phyloP scores from a whole-genome alignment of 2,797 vertebrate genomes.

The Lates japonicus region DNA sequence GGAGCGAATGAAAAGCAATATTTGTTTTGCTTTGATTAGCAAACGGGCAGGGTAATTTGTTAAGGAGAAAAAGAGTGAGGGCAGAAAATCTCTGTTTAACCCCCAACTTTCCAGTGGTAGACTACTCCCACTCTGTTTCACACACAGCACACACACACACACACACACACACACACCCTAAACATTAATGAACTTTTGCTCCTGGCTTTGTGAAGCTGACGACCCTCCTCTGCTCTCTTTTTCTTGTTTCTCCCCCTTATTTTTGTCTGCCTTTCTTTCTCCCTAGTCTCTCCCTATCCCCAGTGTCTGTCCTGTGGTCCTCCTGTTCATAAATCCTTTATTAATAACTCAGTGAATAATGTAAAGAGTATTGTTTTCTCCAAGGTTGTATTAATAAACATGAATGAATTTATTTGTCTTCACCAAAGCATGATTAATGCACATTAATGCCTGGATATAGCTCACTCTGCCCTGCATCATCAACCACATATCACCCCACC shows the following conservation, averaged over 20 bases:
- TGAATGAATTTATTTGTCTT: slow-evolving; percentile 90
- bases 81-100: slow-evolving; percentile 79
- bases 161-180: slow-evolving; percentile 27
- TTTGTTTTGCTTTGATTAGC: slow-evolving; percentile 91
- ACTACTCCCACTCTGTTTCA: slow-evolving; percentile 16
- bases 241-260: not conserved
- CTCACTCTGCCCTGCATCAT: slow-evolving; percentile 82
- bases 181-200: slow-evolving; percentile 79
- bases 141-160: slow-evolving; percentile 24
- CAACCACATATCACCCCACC: slow-evolving; percentile 68
- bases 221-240: slow-evolving; percentile 47
- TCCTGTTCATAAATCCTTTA: slow-evolving; percentile 85
- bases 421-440: slow-evolving; percentile 90
- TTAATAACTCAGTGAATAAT: slow-evolving; percentile 89
- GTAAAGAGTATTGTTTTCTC: slow-evolving; percentile 90
- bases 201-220: slow-evolving; percentile 69
- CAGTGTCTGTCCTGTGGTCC: slow-evolving; percentile 69
- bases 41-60: slow-evolving; percentile 86
- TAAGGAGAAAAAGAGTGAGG: slow-evolving; percentile 74
- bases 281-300: slow-evolving; percentile 1
- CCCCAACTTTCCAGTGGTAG: slow-evolving; percentile 66
- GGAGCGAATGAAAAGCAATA: slow-evolving; percentile 91
- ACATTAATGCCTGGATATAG: slow-evolving; percentile 87
- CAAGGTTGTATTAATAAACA: slow-evolving; percentile 91
- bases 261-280: slow-evolving; percentile 26